Base-by-base conservation (phyloP, 2,113 vertebrate genomes). In the Grammomys dolichurus region DNA sequence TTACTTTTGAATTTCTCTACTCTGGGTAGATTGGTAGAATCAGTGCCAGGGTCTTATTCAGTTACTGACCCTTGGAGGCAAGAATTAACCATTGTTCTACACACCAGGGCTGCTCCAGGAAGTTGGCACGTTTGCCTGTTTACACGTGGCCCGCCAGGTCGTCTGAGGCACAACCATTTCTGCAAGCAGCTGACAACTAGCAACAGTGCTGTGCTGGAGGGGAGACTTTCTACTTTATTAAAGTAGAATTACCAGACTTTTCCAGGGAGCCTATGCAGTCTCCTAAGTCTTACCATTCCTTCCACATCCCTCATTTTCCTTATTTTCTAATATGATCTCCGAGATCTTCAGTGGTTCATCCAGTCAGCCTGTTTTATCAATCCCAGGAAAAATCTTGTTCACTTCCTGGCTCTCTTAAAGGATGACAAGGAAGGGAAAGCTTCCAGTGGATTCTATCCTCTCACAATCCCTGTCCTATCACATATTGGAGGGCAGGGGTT, bases 391-490 rank as follows among this genome's bases (percentile, higher is more conserved):
- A 77, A 28, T 76, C 58, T 5, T 81, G 14, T 5, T 48, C 91
- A 84, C 3, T 22, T 94, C 94, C 54, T 65, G 16, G 24, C 40
- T 96, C 14, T 82, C 81, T 96, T 12, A n/a, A 85, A 26, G 31
- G 36, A 73, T 86, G 54, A 5, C 70, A 93, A 72, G 36, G 33
- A 73, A 80, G n/a, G 10, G 31, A 75, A 89, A 63, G 33, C 69
- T 87, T 67, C 12, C 90, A 87, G 93, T 12, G 91, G 60, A 95
- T 86, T 82, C 24, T 54, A 91, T 11, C 84, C 87, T 89, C 96
- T 89, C 22, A 89, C 20, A 51, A 20, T 92, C 48, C 4, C 4
- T 86, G 81, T 78, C 67, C 48, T 67, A 88, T 73, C 81, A 69
- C 2, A 3, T 46, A 63, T n/a, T 33, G 46, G 65, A 43, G 26